Base-by-base conservation (phyloP, 2,113 vertebrate genomes). In the Odocoileus virginianus region DNA sequence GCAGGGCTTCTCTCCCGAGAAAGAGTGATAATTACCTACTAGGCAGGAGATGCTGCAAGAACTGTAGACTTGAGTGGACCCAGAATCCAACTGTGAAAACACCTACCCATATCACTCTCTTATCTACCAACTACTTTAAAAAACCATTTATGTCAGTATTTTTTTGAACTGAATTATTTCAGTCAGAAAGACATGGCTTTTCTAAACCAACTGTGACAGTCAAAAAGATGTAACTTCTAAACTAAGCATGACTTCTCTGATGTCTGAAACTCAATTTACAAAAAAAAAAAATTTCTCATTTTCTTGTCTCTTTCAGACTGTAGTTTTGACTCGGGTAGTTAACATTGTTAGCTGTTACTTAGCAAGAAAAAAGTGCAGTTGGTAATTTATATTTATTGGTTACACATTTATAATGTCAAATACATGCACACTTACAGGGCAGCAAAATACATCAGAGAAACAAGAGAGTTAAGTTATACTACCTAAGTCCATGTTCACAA, bases 161-260 rank as follows among this genome's bases (percentile, higher is more conserved):
- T 92, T 93, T 40, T 87, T 54, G 45, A 94, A 87, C 43, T 85
- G 57, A 96, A 96, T 95, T 91, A 96, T 82, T 97, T 96, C n/a
- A 76, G 47, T 83, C 67, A 96, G 57, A 92, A 93, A 86, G 9
- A 79, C 28, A 91, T 5, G 52, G 79, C 6, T 88, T 91, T 86
- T 87, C 54, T 86, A 74, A 97, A 95, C 52, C 83, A 94, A 78
- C 33, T 83, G 23, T 54, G n/a, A 60, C 45, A 91, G 27, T 60
- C 23, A 45, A 82, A 84, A 91, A 82, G 3, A 61, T 23, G 15
- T 14, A 81, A 40, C 5, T 84, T 84, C 47, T 90, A 88, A 97
- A 95, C 50, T 50, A 90, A 91, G 33, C 30, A 79, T 50, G 82
- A 43, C 30, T 79, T 15, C 45, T 83, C n/a, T 10, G 23, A 81